Conservation (phyloP, 2,113 vertebrate genomes). For the Trachemys scripta region DNA sequence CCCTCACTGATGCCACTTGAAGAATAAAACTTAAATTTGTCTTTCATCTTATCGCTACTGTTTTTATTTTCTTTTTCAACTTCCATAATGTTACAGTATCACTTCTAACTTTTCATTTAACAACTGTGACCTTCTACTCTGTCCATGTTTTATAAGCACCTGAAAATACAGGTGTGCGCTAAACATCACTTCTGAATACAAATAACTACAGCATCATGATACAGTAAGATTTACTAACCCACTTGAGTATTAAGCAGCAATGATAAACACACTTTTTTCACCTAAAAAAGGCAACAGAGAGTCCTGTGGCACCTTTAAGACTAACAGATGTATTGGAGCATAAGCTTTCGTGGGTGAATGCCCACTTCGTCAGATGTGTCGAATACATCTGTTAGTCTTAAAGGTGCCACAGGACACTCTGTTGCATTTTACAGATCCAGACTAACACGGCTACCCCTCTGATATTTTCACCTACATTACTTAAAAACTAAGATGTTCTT, state of each 20-base stretch:
- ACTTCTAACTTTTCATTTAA: not conserved
- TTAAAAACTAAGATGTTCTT: not conserved
- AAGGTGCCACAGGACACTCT: too few relatives aligned
- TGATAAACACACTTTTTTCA: not conserved
- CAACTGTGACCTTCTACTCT: not conserved
- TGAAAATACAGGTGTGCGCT: not conserved
- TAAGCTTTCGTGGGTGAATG: too few relatives aligned
- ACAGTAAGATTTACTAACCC: not conserved
- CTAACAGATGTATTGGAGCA: too few relatives aligned
- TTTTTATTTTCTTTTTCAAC: not conserved
- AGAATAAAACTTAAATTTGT: not conserved
- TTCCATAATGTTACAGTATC: not conserved
- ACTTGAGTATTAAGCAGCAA: not conserved
- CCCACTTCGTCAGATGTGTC: too few relatives aligned
- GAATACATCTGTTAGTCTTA: too few relatives aligned
- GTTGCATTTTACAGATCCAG: too few relatives aligned
- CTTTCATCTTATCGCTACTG: not conserved
- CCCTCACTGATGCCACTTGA: not conserved
- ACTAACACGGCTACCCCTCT: too few relatives aligned
- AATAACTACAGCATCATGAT: not conserved
- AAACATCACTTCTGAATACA: not conserved
- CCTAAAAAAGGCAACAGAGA: too few relatives aligned
- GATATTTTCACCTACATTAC: not conserved
- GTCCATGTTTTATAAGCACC: not conserved
- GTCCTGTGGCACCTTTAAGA: too few relatives aligned